Conservation (phyloP, 1,140 invertebrate genomes). For the Coelopa frigida region DNA sequence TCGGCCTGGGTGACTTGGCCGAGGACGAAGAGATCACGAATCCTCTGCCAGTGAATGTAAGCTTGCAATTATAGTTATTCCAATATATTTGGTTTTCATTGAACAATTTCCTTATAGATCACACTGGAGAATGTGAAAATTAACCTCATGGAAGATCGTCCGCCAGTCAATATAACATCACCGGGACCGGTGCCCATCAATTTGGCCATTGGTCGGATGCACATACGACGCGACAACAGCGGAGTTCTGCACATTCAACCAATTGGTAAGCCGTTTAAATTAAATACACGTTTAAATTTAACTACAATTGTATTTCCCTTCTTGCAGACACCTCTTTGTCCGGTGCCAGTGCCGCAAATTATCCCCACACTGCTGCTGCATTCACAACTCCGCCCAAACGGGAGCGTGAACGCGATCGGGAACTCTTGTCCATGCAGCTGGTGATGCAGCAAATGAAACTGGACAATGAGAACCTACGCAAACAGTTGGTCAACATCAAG, state of each 20-base stretch:
- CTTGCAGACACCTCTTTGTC: constrained; percentile 27
- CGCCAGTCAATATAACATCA: constrained; percentile 72
- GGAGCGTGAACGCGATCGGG: constrained; percentile 43
- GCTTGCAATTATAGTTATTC: constrained; percentile 3
- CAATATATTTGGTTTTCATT: constrained; percentile 18
- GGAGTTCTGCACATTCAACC: constrained; percentile 70
- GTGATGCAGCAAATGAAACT: constrained; percentile 49
- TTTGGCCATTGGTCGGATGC: constrained; percentile 61
- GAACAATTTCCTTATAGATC: constrained; percentile 47
- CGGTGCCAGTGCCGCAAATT: constrained; percentile 3
- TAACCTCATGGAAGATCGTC: constrained; percentile 71
- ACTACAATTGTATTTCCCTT: constrained; percentile 1
- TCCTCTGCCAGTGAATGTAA: constrained; percentile 71
- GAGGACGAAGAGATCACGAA: constrained; percentile 77
- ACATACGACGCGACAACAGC: constrained; percentile 56
- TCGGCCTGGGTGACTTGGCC: constrained; percentile 68
- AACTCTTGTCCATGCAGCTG: constrained; percentile 48
- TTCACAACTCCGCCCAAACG: constrained; percentile 16
- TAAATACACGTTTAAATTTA: too few species aligned
- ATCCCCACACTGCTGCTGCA: constrained; percentile 9
- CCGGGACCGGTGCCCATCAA: constrained; percentile 74
- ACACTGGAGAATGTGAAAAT: constrained; percentile 61
- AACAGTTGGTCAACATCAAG: constrained; percentile 54
- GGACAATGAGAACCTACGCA: constrained; percentile 59
- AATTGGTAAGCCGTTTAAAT: constrained; percentile 19